Evolutionary conservation across 2,888 invertebrate genomes (phyloP), one percentile per base, ranked within the genome.

Genomic region (Therioaphis trifolii): DNA sequence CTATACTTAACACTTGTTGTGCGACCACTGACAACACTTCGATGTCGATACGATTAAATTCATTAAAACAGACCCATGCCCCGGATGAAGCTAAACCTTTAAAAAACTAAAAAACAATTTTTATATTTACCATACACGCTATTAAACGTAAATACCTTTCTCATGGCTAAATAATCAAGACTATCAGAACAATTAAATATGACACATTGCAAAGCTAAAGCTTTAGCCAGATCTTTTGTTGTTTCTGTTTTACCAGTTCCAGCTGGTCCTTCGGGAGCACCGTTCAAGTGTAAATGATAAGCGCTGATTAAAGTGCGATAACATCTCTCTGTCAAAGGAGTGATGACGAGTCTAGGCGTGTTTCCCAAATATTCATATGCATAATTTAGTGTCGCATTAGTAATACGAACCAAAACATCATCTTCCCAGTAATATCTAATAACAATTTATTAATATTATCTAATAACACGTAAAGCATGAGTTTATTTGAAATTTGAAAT

Each of bases 211-310:
- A 97, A 95, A 0, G 96, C 97, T 74, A 97, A 88, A 0, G 96
- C 96, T 89, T 96, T 96, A 7, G 96, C 96, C 86, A 97, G 90
- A 90, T 97, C 97, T 90, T 97, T 97, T 0, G 95, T 95, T 24
- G 96, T 95, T 90, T 96, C 96, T 0, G 96, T 96, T 90, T 96
- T 96, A 0, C 96, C 96, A 0, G 96, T 96, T 0, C 96, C 95
- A 0, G 95, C 94, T 0, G 96, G 96, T 0, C 94, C 94, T 89
- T 94, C 94, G 0, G 94, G 94, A 5, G 94, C 94, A n/a, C 95
- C 95, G 87, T 95, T 95, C 86, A 96, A 89, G 89, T 96, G 94
- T 71, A 96, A 90, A 87, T 94, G 93, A 88, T 94, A 95, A 1
- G 96, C 95, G 0, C 94, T 94, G 85, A 96, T 92, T 79, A 96